A percentile compares a stretch with the other conserved stretches of the same genome.
Evolutionary conservation across 2,888 invertebrate species (phyloP).

Genomic region (Perdita meconis): DNA sequence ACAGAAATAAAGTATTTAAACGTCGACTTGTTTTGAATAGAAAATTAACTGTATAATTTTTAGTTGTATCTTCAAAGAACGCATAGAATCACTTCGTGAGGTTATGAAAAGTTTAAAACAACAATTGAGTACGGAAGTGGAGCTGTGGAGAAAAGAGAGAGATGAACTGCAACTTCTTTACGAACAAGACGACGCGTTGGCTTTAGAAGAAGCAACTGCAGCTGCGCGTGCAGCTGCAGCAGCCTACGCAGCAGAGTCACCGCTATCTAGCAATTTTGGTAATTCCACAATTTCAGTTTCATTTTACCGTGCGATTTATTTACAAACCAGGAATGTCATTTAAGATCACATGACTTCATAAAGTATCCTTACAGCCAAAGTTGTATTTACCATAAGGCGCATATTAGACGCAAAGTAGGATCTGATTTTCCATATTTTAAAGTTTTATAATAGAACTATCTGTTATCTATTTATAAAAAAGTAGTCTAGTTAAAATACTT

Average conservation of each 20-base stretch:
- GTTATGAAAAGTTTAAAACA: conserved; percentile 76
- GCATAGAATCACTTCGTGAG: conserved; percentile 75
- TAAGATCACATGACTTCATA: not conserved
- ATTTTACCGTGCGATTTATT: not conserved
- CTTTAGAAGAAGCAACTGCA: conserved; percentile 74
- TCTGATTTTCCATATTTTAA: too few relatives aligned
- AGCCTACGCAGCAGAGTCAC: conserved; percentile 74
- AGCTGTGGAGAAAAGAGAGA: conserved; percentile 80
- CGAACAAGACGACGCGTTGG: conserved; percentile 65
- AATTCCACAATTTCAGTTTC: conserved; percentile 8
- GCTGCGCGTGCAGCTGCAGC: conserved; percentile 75
- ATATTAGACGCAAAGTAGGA: too few relatives aligned
- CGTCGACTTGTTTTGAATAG: not conserved
- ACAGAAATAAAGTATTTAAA: conserved; percentile 31
- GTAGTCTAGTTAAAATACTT: too few relatives aligned
- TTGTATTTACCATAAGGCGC: too few relatives aligned
- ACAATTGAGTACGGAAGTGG: conserved; percentile 77
- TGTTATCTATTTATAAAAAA: too few relatives aligned
- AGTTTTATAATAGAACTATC: too few relatives aligned
- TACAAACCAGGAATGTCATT: not conserved
- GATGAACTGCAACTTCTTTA: conserved; percentile 74
- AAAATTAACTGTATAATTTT: conserved; percentile 12
- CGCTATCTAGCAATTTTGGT: conserved; percentile 71
- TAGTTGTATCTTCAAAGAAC: conserved; percentile 72
- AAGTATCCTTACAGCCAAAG: too few relatives aligned